Percentiles rank a stretch among this genome's conserved stretches.
Conservation (phyloP, 2,888 invertebrate genomes). For the Drosophila yooni region DNA sequence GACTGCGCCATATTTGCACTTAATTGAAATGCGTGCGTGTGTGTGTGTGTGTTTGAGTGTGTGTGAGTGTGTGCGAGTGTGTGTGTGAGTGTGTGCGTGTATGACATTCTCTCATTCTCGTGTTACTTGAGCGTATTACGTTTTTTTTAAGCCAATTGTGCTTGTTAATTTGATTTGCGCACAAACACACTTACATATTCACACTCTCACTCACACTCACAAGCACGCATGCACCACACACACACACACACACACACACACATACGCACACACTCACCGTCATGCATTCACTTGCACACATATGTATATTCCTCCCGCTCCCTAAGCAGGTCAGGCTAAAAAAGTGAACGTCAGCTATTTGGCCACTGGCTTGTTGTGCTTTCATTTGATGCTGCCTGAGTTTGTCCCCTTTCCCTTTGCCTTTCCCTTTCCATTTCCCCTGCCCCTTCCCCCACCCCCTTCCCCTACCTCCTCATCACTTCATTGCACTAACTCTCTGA, state of each 20-base stretch:
- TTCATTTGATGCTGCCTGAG: slow-evolving; percentile 39
- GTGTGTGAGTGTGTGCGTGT: slow-evolving; percentile 26
- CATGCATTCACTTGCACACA: slow-evolving; percentile 13
- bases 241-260: slow-evolving; percentile 32
- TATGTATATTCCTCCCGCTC: slow-evolving; percentile 4
- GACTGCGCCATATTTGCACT: slow-evolving; percentile 80
- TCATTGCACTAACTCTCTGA: background rate
- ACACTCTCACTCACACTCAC: slow-evolving; percentile 14
- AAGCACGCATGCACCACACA: slow-evolving; percentile 2
- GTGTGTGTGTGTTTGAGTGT: slow-evolving; percentile 23
- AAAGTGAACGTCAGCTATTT: slow-evolving; percentile 60
- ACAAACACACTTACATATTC: slow-evolving; percentile 39
- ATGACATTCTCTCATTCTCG: slow-evolving; percentile 30
- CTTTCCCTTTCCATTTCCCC: background rate
- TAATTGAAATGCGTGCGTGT: slow-evolving; percentile 75
- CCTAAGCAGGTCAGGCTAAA: slow-evolving; percentile 20
- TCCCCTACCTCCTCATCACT: background rate
- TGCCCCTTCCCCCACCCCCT: background rate
- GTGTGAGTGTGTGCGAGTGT: slow-evolving; percentile 14
- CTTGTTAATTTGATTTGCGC: slow-evolving; percentile 79
- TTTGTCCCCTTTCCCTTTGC: background rate
- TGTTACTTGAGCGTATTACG: slow-evolving; percentile 66
- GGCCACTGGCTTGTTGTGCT: slow-evolving; percentile 51
- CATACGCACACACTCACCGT: slow-evolving; percentile 1
- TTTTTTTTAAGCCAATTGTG: slow-evolving; percentile 73